phyloP scores from a whole-genome alignment of 2,888 invertebrate species.

The Nemoura dubitans region DNA sequence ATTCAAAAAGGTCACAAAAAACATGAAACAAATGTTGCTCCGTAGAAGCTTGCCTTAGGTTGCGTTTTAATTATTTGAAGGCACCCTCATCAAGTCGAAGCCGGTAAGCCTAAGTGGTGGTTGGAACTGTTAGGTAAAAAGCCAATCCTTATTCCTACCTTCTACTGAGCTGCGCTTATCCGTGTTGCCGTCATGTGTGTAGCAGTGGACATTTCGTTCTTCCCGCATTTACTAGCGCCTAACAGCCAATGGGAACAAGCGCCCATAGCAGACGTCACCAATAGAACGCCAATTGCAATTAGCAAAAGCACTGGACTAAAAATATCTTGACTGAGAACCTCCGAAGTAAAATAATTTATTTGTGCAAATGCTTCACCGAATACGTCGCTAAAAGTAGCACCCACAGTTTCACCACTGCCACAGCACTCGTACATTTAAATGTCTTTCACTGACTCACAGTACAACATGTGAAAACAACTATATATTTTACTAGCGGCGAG shows the following conservation, averaged over 20 bases:
- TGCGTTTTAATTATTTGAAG: conserved; percentile 9
- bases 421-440: conserved; percentile 50
- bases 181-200: not conserved
- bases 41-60: not conserved
- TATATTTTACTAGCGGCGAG: not conserved
- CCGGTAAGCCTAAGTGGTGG: not conserved
- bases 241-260: conserved; percentile 28
- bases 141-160: not conserved
- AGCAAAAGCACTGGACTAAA: conserved; percentile 35
- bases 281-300: conserved; percentile 28
- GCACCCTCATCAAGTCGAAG: not conserved
- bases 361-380: conserved; percentile 23
- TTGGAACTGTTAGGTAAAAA: not conserved
- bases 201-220: conserved; percentile 23
- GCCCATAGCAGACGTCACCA: conserved; percentile 31
- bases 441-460: not conserved
- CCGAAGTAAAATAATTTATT: not conserved
- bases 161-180: not conserved
- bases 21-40: not conserved
- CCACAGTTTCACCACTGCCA: conserved; percentile 45
- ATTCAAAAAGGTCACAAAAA: conserved; percentile 39
- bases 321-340: conserved; percentile 22
- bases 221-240: conserved; percentile 22
- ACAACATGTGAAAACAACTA: conserved; percentile 1
- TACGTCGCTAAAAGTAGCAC: conserved; percentile 41